Base-by-base conservation (phyloP, 2,888 invertebrate species). In the Diloba caeruleocephala region DNA sequence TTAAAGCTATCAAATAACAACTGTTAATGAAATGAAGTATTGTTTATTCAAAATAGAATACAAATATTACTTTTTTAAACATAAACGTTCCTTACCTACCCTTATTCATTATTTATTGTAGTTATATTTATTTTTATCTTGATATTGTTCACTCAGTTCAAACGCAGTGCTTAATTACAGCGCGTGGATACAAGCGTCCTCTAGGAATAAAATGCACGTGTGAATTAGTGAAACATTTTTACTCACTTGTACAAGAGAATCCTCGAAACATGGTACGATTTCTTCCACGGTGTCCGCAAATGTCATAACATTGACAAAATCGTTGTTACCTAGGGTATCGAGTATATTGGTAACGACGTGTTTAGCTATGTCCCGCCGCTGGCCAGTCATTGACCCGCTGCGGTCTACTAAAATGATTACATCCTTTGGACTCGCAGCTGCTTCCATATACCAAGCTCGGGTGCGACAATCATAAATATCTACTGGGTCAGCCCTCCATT, bases 381-480 rank as follows among this genome's bases (percentile, higher is more conserved):
- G 95, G 9, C 98, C 98, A 41, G 96, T 97, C 98, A 98, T 98
- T 61, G 98, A 98, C 51, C 98, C 98, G 78, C 98, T 97, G 32
- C 96, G 95, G 85, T 98, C 98, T 62, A 98, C 95, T 72, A 99
- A 94, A 71, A 98, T 94, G 48, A 95, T 96, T 12, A 98, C 94
- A 88, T 99, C 99, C 92, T 99, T 99, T 0, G 99, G 98, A 82
- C 98, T 98, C 6, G 98, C 98, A 7, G 99, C 99, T 1, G 99
- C 99, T 90, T 99, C 98, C 87, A 99, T 98, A 88, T 98, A 99
- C 99, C 99, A 99, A 43, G 97, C 97, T 74, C 98, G 95, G 32
- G 98, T 96, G 26, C 99, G 96, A 83, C 98, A 99, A 89, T 99
- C 99, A 88, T 98, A 99, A 59, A 99, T 95, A 88, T 99, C 99